phyloP scores from a whole-genome alignment of 2,888 invertebrate species.

The Chloroclysta siterata region DNA sequence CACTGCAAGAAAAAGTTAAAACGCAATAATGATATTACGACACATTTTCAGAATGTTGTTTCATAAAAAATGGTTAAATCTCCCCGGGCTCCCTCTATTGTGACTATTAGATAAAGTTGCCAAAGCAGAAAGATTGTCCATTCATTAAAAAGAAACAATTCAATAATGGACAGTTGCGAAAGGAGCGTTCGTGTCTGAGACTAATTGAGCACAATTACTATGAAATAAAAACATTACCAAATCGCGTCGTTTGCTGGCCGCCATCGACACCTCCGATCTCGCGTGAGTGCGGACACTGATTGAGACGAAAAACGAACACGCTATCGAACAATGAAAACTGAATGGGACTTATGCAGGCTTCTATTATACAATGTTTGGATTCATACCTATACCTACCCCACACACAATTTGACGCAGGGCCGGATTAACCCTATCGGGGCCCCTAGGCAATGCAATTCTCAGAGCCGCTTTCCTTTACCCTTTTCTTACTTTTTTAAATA shows the following conservation, averaged over 20 bases:
- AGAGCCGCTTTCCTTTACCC: no score
- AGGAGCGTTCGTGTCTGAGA: slow-evolving; percentile 55
- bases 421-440: no score
- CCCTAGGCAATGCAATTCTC: no score
- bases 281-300: slow-evolving; percentile 56
- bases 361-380: slow-evolving; percentile 1
- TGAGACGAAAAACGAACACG: slow-evolving; percentile 25
- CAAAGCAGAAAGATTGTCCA: slow-evolving; percentile 17
- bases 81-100: background rate
- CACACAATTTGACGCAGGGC: no score
- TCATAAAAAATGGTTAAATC: background rate
- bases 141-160: slow-evolving; percentile 23
- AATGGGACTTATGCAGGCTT: slow-evolving; percentile 15
- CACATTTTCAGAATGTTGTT: background rate
- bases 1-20: no score
- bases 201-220: slow-evolving; percentile 60
- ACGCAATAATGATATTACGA: no score
- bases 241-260: slow-evolving; percentile 49
- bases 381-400: no score
- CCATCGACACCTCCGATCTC: slow-evolving; percentile 49
- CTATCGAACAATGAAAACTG: slow-evolving; percentile 32
- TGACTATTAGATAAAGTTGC: slow-evolving; percentile 9
- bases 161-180: slow-evolving; percentile 21
- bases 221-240: slow-evolving; percentile 63
- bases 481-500: no score